Evolutionary conservation across 2,797 vertebrate genomes (phyloP).

Genomic region (Amniataba percoides): DNA sequence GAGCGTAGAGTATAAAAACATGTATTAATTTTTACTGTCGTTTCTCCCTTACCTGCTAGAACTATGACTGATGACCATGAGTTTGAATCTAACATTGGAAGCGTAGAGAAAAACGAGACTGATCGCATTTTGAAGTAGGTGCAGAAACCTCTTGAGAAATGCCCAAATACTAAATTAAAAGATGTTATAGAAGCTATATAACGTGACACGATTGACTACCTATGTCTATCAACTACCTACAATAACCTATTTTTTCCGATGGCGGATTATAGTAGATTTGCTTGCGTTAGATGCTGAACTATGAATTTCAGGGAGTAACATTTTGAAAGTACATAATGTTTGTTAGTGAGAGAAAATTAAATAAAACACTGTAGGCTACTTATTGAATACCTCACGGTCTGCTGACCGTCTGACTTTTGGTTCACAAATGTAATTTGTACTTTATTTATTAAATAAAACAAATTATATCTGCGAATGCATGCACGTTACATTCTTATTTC

Average conservation of each 20-base stretch:
- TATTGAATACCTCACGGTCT: slow-evolving; percentile 95
- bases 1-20: slow-evolving; percentile 80
- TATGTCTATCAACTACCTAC: slow-evolving; percentile 85
- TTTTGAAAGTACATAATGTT: slow-evolving; percentile 73
- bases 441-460: slow-evolving; percentile 89
- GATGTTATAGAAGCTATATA: slow-evolving; percentile 65
- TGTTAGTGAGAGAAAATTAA: slow-evolving; percentile 69
- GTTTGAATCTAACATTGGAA: slow-evolving; percentile 72
- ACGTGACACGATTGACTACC: slow-evolving; percentile 81
- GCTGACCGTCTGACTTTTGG: slow-evolving; percentile 90
- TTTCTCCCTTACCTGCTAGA: slow-evolving; percentile 79
- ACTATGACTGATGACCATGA: slow-evolving; percentile 69
- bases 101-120: slow-evolving; percentile 46
- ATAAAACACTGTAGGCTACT: slow-evolving; percentile 83
- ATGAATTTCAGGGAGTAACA: slow-evolving; percentile 80
- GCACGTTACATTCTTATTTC: slow-evolving; percentile 35
- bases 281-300: slow-evolving; percentile 69
- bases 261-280: slow-evolving; percentile 63
- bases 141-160: slow-evolving; percentile 61
- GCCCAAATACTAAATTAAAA: slow-evolving; percentile 48
- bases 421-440: slow-evolving; percentile 88
- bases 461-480: slow-evolving; percentile 81
- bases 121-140: slow-evolving; percentile 61
- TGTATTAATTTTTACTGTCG: slow-evolving; percentile 82
- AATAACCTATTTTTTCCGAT: slow-evolving; percentile 60